A percentile compares a stretch with the other conserved stretches of the same genome.
Evolutionary conservation across 2,797 vertebrate genomes (phyloP).

Genomic region (Sebastiscus albofasciatus): DNA sequence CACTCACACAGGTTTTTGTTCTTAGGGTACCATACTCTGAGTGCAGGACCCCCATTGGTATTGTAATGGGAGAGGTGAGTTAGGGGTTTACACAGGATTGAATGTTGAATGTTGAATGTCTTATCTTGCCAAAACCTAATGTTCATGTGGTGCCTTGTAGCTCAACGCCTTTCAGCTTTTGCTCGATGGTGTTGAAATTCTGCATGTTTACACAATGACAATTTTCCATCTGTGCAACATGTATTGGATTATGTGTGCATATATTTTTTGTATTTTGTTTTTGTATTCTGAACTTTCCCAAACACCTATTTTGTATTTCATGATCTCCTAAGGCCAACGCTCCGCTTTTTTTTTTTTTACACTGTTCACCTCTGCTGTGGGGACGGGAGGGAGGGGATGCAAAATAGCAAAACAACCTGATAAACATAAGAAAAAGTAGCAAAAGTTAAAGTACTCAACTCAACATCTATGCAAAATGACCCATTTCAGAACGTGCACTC

Average conservation of each 20-base stretch:
- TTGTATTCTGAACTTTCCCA: neutral
- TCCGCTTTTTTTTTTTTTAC: neutral
- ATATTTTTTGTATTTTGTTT: neutral
- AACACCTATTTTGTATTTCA: neutral
- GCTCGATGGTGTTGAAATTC: neutral
- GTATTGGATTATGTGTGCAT: neutral
- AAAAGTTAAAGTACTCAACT: neutral
- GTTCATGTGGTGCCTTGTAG: too few species aligned
- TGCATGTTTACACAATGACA: neutral
- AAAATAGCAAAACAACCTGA: neutral
- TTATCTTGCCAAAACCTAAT: neutral
- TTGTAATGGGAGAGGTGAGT: neutral
- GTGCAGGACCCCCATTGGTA: neutral
- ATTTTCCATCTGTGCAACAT: neutral
- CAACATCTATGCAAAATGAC: neutral
- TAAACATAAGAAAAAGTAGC: neutral
- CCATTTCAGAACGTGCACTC: neutral
- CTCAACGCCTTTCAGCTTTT: neutral
- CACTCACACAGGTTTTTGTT: too few species aligned
- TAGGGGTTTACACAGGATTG: neutral
- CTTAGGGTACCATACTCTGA: neutral
- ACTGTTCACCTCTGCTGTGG: neutral
- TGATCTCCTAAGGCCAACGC: neutral
- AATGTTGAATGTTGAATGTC: neutral
- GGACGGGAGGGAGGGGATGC: neutral